Evolutionary conservation across 92 coral and sea anemone genomes (phyloP).

Genomic region (Epizoanthus ramosus): DNA sequence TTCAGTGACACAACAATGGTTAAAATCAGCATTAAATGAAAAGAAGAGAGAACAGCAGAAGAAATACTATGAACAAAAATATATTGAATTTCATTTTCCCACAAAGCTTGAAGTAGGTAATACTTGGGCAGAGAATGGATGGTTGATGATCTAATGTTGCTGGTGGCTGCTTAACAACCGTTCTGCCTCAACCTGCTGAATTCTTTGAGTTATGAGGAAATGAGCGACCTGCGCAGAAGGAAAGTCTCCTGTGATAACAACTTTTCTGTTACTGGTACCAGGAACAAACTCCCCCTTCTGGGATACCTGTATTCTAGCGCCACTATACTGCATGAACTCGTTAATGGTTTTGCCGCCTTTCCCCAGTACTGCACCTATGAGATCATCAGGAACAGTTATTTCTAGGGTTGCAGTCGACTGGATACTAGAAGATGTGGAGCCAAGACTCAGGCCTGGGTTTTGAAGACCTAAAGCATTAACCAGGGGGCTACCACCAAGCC

Average conservation of each 20-base stretch:
- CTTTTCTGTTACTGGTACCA: slow-evolving; percentile 97
- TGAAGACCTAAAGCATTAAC: slow-evolving; percentile 73
- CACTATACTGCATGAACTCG: slow-evolving; percentile 98
- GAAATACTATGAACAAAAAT: too few species aligned
- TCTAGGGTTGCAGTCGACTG: slow-evolving; percentile 95
- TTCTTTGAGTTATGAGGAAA: slow-evolving; percentile 92
- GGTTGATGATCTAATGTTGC: slow-evolving; percentile 1
- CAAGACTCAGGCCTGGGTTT: slow-evolving; percentile 70
- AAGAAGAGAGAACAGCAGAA: too few species aligned
- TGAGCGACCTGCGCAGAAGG: slow-evolving; percentile 96
- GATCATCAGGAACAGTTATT: slow-evolving; percentile 96
- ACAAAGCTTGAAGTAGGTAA: slow-evolving; percentile 6
- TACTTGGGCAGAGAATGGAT: slow-evolving; percentile 1
- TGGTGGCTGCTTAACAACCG: slow-evolving; percentile 59
- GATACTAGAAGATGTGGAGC: slow-evolving; percentile 76
- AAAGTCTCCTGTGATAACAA: slow-evolving; percentile 96
- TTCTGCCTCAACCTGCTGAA: slow-evolving; percentile 94
- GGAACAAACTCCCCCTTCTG: slow-evolving; percentile 98
- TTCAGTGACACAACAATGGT: too few species aligned
- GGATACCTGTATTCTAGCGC: slow-evolving; percentile 93
- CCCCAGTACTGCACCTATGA: slow-evolving; percentile 93
- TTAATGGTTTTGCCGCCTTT: slow-evolving; percentile 98
- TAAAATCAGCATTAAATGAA: too few species aligned
- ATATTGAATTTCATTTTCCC: neutral
- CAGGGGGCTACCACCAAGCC: slow-evolving; percentile 70